Evolutionary conservation across 1,140 invertebrate species (phyloP).

Genomic region (Drosophila pectinifera): DNA sequence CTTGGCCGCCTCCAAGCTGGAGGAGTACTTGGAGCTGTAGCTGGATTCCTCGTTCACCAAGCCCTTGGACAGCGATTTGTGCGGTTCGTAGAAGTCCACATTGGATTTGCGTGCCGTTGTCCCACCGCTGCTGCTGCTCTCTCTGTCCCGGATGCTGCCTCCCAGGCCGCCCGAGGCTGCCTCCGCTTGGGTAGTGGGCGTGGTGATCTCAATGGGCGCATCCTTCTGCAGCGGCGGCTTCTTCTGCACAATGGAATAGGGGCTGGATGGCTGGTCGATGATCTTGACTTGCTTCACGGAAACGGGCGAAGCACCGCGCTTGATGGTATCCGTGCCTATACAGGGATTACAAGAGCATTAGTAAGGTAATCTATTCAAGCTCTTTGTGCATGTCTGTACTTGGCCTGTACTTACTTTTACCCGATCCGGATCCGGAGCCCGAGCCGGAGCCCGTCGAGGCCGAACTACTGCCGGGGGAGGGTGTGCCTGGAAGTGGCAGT

Average conservation of each 20-base stretch:
- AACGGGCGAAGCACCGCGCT: constrained; percentile 83
- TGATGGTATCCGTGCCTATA: constrained; percentile 84
- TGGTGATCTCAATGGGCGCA: constrained; percentile 59
- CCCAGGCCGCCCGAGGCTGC: constrained; percentile 13
- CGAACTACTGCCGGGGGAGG: constrained; percentile 85
- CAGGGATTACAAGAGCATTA: constrained; percentile 8
- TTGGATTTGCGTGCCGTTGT: constrained; percentile 51
- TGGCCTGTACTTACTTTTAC: constrained; percentile 79
- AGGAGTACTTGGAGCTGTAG: constrained; percentile 52
- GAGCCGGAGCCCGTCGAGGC: constrained; percentile 84
- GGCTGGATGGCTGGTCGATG: constrained; percentile 75
- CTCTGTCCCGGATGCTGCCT: constrained; percentile 9
- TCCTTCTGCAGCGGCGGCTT: constrained; percentile 73
- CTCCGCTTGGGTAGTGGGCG: constrained; percentile 59
- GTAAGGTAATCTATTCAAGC: background rate
- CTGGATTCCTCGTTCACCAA: constrained; percentile 44
- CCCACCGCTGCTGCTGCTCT: constrained; percentile 11
- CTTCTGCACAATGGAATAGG: constrained; percentile 76
- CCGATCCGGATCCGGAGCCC: constrained; percentile 80
- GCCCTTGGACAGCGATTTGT: constrained; percentile 68
- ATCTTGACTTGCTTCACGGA: constrained; percentile 81
- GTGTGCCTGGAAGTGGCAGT: constrained; percentile 85
- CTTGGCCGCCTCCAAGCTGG: constrained; percentile 57
- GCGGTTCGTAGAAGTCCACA: constrained; percentile 80
- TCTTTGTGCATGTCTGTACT: too few species aligned